Conservation (phyloP, 2,797 vertebrate species). For the Neosilurus mollespiculum region DNA sequence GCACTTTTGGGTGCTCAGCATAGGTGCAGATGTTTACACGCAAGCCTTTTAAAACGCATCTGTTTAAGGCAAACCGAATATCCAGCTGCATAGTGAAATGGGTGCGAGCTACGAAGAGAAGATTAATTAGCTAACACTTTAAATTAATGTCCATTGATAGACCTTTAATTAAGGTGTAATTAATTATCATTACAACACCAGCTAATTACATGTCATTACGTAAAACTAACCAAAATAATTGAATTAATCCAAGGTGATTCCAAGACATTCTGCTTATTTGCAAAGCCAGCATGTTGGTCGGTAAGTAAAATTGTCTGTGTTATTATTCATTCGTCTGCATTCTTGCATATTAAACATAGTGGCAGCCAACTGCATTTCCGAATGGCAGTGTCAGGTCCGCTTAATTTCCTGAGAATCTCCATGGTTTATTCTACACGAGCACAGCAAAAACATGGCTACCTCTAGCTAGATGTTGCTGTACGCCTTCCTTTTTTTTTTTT, state of each 20-base stretch:
- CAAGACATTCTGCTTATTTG: conserved; percentile 66
- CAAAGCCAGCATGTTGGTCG: conserved; percentile 64
- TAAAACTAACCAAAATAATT: conserved; percentile 72
- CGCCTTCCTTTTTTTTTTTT: conserved; percentile 18
- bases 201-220: conserved; percentile 67
- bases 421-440: conserved; percentile 37
- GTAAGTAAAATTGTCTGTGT: conserved; percentile 48
- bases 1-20: conserved; percentile 17
- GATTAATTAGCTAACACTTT: conserved; percentile 78
- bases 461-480: background rate
- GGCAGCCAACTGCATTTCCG: conserved; percentile 51
- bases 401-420: conserved; percentile 44
- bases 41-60: conserved; percentile 41
- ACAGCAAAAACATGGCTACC: conserved; percentile 23
- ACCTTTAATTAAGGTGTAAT: conserved; percentile 76
- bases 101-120: conserved; percentile 53
- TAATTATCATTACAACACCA: conserved; percentile 77
- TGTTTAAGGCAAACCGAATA: conserved; percentile 53
- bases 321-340: conserved; percentile 39
- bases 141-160: conserved; percentile 79
- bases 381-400: conserved; percentile 35
- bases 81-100: conserved; percentile 47
- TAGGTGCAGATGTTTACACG: conserved; percentile 51
- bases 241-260: conserved; percentile 72
- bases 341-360: conserved; percentile 49